Evolutionary conservation across 2,888 invertebrate species (phyloP).

Genomic region (Stenotaenia linearis): DNA sequence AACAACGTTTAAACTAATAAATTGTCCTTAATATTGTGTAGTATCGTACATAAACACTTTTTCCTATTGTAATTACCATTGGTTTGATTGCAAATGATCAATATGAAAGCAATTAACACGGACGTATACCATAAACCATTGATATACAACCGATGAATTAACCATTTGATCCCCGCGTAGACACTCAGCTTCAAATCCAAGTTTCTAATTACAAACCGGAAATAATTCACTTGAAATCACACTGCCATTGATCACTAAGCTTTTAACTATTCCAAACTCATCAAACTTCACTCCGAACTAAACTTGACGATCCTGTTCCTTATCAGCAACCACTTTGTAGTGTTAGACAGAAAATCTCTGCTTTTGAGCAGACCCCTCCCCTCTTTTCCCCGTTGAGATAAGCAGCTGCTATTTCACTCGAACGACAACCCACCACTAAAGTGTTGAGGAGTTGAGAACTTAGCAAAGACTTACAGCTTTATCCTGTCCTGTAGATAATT

Average conservation of each 20-base stretch:
- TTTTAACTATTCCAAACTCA: background rate
- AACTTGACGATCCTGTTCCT: background rate
- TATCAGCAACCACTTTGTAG: background rate
- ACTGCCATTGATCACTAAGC: background rate
- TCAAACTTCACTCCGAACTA: background rate
- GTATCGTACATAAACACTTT: no score
- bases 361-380: background rate
- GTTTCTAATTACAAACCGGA: background rate
- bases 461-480: background rate
- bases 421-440: background rate
- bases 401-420: background rate
- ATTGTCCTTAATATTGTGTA: no score
- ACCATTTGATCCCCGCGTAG: background rate
- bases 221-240: background rate
- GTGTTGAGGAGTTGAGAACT: background rate
- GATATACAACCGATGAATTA: background rate
- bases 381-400: background rate
- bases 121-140: background rate
- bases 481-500: background rate
- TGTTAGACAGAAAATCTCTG: background rate
- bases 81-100: background rate
- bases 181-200: background rate
- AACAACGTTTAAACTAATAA: no score
- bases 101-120: background rate
- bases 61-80: background rate